Percentiles rank a stretch among this genome's conserved stretches.
Conservation (phyloP, 2,888 invertebrate species). For the Arrhopalites spinosus region DNA sequence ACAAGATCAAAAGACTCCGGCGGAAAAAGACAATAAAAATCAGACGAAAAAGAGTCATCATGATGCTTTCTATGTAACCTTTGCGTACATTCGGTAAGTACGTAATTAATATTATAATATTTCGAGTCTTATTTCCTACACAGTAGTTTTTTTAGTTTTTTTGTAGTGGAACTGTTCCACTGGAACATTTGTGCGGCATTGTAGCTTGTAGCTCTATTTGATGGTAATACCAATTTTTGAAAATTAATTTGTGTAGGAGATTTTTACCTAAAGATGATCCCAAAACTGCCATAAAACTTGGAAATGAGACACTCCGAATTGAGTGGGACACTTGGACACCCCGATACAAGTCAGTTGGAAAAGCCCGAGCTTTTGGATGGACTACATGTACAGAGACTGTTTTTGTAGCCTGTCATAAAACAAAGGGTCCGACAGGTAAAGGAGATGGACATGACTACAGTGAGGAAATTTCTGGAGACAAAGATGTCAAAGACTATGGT, state of each 20-base stretch:
- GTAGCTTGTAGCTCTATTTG: too few relatives aligned
- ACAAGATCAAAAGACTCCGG: background rate
- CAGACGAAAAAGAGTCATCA: too few relatives aligned
- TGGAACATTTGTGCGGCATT: too few relatives aligned
- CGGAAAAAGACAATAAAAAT: too few relatives aligned
- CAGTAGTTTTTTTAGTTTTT: background rate
- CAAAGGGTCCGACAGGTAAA: background rate
- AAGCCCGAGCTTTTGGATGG: background rate
- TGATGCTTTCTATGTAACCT: background rate
- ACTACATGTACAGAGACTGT: background rate
- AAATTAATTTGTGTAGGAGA: too few relatives aligned
- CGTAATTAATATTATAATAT: background rate
- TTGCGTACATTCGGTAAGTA: background rate
- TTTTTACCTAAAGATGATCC: background rate
- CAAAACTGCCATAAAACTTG: background rate
- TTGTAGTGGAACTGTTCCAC: too few relatives aligned
- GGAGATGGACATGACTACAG: background rate
- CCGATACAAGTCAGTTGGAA: background rate
- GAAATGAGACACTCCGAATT: background rate
- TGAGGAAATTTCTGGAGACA: background rate
- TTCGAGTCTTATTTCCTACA: background rate
- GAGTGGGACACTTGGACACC: conserved; percentile 19
- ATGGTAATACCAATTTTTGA: too few relatives aligned
- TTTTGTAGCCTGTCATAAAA: conserved; percentile 1
- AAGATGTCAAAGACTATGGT: background rate